Percentiles rank a stretch among this genome's conserved stretches.
Conservation (phyloP, 1,140 invertebrate species). For the Micrasema minimum region DNA sequence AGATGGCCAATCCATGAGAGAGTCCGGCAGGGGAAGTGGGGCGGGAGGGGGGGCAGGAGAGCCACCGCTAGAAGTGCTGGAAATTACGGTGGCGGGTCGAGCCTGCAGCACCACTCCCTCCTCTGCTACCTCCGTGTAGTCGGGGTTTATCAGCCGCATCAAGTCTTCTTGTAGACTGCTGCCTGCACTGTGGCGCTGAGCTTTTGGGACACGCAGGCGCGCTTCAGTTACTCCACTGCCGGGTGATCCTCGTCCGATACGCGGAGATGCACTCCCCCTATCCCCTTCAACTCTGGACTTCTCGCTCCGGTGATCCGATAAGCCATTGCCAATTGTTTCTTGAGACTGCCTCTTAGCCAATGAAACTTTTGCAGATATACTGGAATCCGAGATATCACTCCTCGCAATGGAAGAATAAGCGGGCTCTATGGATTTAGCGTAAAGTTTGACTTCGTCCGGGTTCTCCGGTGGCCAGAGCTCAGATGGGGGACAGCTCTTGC, state of each 20-base stretch:
- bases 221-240: conserved; percentile 42
- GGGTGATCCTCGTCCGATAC: conserved; percentile 43
- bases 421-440: conserved; percentile 15
- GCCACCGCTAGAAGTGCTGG: conserved; percentile 48
- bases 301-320: conserved; percentile 41
- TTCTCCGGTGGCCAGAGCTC: conserved; percentile 65
- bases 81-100: conserved; percentile 76
- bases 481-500: conserved; percentile 68
- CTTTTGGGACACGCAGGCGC: conserved; percentile 37
- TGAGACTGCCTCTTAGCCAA: conserved; percentile 39
- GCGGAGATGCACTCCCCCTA: conserved; percentile 41
- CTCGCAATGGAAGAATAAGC: conserved; percentile 38
- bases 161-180: conserved; percentile 86
- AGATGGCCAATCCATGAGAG: conserved; percentile 80
- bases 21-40: conserved; percentile 68
- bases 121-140: conserved; percentile 69
- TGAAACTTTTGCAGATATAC: conserved; percentile 1
- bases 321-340: conserved; percentile 41
- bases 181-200: conserved; percentile 46
- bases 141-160: conserved; percentile 88
- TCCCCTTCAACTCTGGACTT: conserved; percentile 26
- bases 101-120: conserved; percentile 80
- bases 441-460: conserved; percentile 15
- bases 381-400: conserved; percentile 26
- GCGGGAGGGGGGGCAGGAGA: conserved; percentile 67